These are phyloP conservation scores for Catamblyrhynchus diadema DNA, from an alignment of 2,797 vertebrate genomes.

Conservation along the genomic window DNA sequence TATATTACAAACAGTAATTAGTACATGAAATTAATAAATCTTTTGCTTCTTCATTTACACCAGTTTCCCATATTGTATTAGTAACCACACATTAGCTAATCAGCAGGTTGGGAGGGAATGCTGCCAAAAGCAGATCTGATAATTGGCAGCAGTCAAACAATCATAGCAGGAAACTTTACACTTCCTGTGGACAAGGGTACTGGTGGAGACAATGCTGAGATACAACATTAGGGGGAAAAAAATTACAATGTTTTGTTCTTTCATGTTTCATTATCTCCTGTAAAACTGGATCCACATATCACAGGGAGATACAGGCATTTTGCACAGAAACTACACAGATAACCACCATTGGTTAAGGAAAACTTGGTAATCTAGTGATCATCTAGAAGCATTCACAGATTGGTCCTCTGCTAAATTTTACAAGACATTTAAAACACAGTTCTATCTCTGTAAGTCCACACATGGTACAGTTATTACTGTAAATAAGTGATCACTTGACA, in stretches of 20 bases:
- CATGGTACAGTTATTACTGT: background rate
- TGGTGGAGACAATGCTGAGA: conserved; percentile 25
- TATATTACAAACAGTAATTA: conserved; percentile 28
- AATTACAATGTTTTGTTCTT: background rate
- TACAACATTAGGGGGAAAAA: background rate
- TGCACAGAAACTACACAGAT: background rate
- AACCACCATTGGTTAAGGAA: background rate
- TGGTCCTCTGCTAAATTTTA: background rate
- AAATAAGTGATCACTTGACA: background rate
- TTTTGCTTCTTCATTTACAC: conserved; percentile 29
- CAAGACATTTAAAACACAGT: background rate
- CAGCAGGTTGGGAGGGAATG: conserved; percentile 17
- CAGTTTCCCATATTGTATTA: conserved; percentile 38
- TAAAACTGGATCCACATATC: conserved; percentile 3
- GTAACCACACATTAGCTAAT: conserved; percentile 43
- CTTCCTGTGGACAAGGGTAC: conserved; percentile 54
- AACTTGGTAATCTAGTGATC: background rate
- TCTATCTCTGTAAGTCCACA: background rate
- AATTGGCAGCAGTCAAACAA: conserved; percentile 39
- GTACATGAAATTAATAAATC: conserved; percentile 34
- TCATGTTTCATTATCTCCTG: conserved; percentile 5
- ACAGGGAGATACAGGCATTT: background rate
- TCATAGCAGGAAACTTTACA: conserved; percentile 58
- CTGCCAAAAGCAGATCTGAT: conserved; percentile 26
- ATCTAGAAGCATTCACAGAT: background rate